Conservation (phyloP, 1,140 invertebrate species). For the Eupristina koningsbergeri region DNA sequence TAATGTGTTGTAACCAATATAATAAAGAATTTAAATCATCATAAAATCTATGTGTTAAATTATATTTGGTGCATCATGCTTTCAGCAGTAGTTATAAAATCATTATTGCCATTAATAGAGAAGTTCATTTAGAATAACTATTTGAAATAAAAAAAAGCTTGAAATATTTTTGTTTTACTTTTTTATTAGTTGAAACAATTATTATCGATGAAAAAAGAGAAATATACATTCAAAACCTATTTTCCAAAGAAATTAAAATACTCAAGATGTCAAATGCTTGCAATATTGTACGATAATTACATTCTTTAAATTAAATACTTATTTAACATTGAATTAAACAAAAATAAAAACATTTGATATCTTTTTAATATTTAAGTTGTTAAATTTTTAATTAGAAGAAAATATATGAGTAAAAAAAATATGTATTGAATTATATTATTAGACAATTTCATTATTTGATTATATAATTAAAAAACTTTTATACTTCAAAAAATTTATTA, state of each 20-base stretch:
- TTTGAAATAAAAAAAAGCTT: too few relatives aligned
- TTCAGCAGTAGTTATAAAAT: not conserved
- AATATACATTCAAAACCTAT: not conserved
- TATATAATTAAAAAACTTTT: not conserved
- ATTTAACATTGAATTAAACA: not conserved
- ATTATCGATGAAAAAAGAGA: not conserved
- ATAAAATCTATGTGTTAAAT: not conserved
- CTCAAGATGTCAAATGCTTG: not conserved
- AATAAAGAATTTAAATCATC: not conserved
- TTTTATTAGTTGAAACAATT: not conserved
- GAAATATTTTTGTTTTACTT: not conserved
- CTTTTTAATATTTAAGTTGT: not conserved
- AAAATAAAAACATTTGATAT: not conserved
- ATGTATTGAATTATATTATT: not conserved
- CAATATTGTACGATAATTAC: too few relatives aligned
- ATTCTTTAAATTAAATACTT: too few relatives aligned
- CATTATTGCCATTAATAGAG: not conserved
- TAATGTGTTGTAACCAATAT: not conserved
- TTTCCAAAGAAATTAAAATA: not conserved
- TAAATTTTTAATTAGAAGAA: not conserved
- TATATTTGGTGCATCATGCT: slow-evolving; percentile 8
- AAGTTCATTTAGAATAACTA: too few relatives aligned
- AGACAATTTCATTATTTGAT: not conserved
- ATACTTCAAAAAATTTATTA: slow-evolving; percentile 15
- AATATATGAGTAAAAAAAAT: not conserved